These are phyloP conservation scores for Subanguina moxae DNA, from an alignment of 1,140 invertebrate species.

Conservation along the genomic window DNA sequence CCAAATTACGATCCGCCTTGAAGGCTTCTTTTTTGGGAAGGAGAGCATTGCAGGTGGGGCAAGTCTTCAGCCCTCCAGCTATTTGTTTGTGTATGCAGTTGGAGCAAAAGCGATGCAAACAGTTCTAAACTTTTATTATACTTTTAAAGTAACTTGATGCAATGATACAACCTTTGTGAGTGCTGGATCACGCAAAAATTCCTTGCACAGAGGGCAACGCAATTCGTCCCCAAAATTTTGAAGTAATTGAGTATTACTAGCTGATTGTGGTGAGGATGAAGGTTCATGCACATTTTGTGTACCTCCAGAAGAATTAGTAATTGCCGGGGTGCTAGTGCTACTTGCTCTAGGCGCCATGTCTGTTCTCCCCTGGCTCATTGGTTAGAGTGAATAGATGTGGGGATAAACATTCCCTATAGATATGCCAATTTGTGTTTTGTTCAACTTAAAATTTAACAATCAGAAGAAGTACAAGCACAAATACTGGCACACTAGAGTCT, in stretches of 20 bases:
- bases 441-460: too few species aligned
- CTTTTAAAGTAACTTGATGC: not conserved
- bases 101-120: conserved; percentile 20
- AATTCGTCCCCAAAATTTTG: conserved; percentile 14
- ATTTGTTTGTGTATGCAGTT: conserved; percentile 7
- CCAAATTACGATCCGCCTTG: not conserved
- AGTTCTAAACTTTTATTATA: conserved; percentile 6
- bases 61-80: not conserved
- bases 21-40: conserved; percentile 1
- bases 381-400: too few species aligned
- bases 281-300: not conserved
- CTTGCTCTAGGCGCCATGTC: too few species aligned
- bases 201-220: conserved; percentile 10
- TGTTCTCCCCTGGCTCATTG: too few species aligned
- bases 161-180: conserved; percentile 15
- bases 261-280: too few species aligned
- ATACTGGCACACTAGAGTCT: too few species aligned
- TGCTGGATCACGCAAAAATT: conserved; percentile 13
- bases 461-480: too few species aligned
- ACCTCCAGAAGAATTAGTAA: not conserved
- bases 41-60: not conserved
- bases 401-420: too few species aligned
- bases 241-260: not conserved
- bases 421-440: too few species aligned
- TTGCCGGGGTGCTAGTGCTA: too few species aligned